Evolutionary conservation across 1,140 invertebrate species (phyloP), one percentile per base, ranked within the genome.

Genomic region (Heliconius hermathena): DNA sequence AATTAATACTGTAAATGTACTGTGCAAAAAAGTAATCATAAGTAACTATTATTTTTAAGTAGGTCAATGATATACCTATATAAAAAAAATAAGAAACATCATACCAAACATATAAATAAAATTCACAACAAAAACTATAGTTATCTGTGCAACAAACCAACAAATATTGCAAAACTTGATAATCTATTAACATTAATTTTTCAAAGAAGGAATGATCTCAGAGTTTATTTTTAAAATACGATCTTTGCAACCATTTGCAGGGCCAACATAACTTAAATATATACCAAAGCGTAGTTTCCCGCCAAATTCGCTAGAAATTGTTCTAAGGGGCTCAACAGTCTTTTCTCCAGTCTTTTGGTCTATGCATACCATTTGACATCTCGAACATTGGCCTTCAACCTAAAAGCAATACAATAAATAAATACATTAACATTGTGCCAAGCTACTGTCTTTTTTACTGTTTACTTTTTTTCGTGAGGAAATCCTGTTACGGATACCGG

Each of bases 341-440:
- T 97, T 97, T 86, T 96, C 90, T 1, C 97, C 98, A 18, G 97
- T 98, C 18, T 95, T 94, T 95, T 98, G 98, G 94, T 99, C 97
- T 78, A 99, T 97, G 85, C 98, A 99, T 71, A 99, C 97, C 97
- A 99, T 99, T 93, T 99, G 98, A 91, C 98, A 99, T 77, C 99
- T 96, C 13, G 96, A 96, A 87, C 99, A 99, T 49, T 96, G 95
- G 3, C 97, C 97, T 82, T 97, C 96, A 70, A 97, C 96, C 96
- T 98, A 86, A 70, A 95, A 95, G 52, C 52, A 41, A 84, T 82
- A 54, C 80, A 8, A 36, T 8, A 36, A 36, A 36, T 36, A 36
- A 36, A 36, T 36, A 36, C 33, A 36, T 36, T 36, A 36, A 36
- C 33, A 36, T 36, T 36, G 0, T 36, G 33, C 6, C 33, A 36